phyloP scores from a whole-genome alignment of 1,140 invertebrate species.

The Drosophila equinoxialis region DNA sequence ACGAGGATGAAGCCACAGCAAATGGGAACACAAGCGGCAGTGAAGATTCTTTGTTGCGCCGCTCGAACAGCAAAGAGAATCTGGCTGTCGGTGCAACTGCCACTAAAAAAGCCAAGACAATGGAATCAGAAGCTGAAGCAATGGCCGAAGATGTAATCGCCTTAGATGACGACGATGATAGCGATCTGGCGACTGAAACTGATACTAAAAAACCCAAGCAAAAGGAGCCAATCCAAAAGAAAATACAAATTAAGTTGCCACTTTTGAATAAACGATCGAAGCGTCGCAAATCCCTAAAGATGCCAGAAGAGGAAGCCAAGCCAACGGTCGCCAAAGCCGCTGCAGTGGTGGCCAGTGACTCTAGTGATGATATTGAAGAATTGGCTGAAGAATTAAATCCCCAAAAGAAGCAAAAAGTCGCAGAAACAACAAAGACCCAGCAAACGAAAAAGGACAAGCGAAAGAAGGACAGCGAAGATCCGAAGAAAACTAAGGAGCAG shows the following conservation, averaged over 20 bases:
- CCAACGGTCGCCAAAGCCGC: background rate
- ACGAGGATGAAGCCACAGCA: constrained; percentile 67
- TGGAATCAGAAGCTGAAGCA: constrained; percentile 4
- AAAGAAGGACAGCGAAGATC: background rate
- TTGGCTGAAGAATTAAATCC: constrained; percentile 58
- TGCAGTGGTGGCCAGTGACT: constrained; percentile 33
- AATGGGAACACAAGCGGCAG: constrained; percentile 52
- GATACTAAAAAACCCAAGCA: background rate
- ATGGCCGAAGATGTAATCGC: constrained; percentile 47
- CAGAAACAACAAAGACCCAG: background rate
- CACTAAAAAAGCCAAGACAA: constrained; percentile 52
- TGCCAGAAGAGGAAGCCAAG: constrained; percentile 2
- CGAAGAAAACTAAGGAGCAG: background rate
- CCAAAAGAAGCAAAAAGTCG: constrained; percentile 53
- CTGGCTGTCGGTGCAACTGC: constrained; percentile 14
- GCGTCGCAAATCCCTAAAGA: constrained; percentile 59
- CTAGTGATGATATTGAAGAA: constrained; percentile 66
- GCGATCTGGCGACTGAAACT: background rate
- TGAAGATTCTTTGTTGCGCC: constrained; percentile 12
- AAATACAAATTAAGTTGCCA: constrained; percentile 72
- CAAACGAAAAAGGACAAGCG: background rate
- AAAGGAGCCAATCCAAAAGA: constrained; percentile 1
- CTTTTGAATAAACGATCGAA: constrained; percentile 65
- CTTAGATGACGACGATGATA: constrained; percentile 45
- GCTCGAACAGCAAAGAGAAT: constrained; percentile 69